Percentiles rank a stretch among this genome's conserved stretches.
Evolutionary conservation across 2,797 vertebrate species (phyloP).

Genomic region (Pristis pectinata): DNA sequence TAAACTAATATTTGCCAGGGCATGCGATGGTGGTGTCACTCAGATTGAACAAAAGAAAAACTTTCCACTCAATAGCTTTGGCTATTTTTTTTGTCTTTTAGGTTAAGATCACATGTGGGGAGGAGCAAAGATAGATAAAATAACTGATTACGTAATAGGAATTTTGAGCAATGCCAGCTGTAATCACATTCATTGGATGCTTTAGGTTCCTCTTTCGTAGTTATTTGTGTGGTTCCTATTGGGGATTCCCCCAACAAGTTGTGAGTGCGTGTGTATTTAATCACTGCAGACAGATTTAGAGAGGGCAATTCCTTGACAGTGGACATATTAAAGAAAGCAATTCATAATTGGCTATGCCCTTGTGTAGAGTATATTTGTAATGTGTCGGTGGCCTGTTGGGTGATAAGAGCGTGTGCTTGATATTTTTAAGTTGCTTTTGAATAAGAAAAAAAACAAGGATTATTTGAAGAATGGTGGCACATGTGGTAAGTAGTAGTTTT

Average conservation of each 20-base stretch:
- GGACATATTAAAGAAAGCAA: background rate
- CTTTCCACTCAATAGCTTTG: background rate
- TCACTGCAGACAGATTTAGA: background rate
- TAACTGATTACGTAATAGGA: slow-evolving; percentile 20
- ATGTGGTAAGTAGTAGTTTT: slow-evolving; percentile 22
- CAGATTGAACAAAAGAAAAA: background rate
- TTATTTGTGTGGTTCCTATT: background rate
- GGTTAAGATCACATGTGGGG: background rate
- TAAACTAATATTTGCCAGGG: background rate
- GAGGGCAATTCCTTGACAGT: background rate
- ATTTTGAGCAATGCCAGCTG: slow-evolving; percentile 13
- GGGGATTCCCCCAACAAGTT: slow-evolving; percentile 12
- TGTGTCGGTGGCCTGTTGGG: too few relatives aligned
- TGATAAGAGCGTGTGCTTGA: background rate
- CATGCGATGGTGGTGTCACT: background rate
- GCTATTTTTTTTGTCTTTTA: background rate
- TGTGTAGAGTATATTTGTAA: background rate
- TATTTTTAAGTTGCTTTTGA: background rate
- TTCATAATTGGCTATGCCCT: too few relatives aligned
- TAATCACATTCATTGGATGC: background rate
- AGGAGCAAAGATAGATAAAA: background rate
- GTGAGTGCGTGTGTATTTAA: background rate
- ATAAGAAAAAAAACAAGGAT: background rate
- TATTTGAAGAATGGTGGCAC: slow-evolving; percentile 14
- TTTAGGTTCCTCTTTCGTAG: slow-evolving; percentile 30